These are phyloP conservation scores for Drosophila watanabei DNA, from an alignment of 1,140 invertebrate genomes.

Conservation along the genomic window DNA sequence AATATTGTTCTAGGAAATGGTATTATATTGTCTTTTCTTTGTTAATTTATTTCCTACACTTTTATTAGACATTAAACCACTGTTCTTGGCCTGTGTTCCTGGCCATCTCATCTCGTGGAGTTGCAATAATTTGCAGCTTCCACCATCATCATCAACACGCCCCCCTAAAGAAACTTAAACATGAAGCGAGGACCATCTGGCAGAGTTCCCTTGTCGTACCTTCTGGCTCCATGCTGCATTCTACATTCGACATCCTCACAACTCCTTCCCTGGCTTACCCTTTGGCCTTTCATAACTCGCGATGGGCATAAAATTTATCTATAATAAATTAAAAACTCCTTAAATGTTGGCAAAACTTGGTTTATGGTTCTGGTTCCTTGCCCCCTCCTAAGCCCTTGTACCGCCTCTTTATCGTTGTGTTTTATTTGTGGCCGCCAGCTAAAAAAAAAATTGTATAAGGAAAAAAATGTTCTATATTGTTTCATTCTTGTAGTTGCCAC, in stretches of 20 bases:
- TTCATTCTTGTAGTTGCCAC: constrained; percentile 41
- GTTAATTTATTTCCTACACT: not conserved
- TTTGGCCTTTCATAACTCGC: constrained; percentile 33
- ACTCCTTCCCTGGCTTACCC: not conserved
- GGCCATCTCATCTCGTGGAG: constrained; percentile 13
- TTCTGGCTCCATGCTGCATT: constrained; percentile 5
- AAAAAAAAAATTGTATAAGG: constrained; percentile 25
- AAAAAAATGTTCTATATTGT: constrained; percentile 45
- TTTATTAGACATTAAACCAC: constrained; percentile 13
- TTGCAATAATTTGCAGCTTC: constrained; percentile 72
- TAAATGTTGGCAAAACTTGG: constrained; percentile 75
- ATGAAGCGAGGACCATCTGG: constrained; percentile 32
- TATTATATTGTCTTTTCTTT: not conserved
- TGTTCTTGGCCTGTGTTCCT: constrained; percentile 20
- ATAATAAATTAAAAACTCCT: constrained; percentile 85
- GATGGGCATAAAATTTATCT: constrained; percentile 73
- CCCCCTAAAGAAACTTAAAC: constrained; percentile 48
- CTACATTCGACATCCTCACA: not conserved
- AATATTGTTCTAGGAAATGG: not conserved
- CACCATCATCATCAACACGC: constrained; percentile 74
- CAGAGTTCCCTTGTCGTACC: constrained; percentile 21
- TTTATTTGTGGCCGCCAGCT: constrained; percentile 64
- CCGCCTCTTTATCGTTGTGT: constrained; percentile 53
- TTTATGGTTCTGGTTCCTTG: constrained; percentile 36
- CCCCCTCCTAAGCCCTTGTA: constrained; percentile 11